Conservation (phyloP, 1,140 invertebrate genomes). For the Idris sp. region DNA sequence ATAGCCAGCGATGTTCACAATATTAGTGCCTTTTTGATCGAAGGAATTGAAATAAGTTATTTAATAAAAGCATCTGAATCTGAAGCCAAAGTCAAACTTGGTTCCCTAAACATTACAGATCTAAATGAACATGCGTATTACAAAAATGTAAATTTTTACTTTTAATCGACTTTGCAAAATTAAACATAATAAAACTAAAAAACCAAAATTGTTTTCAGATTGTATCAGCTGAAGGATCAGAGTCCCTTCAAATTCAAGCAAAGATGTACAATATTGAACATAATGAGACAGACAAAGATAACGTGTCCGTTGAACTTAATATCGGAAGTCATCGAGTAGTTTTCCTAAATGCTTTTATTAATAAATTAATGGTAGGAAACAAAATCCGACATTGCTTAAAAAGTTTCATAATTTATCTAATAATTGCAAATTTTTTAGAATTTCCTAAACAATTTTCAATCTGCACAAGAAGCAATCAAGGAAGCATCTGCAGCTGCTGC, state of each 20-base stretch:
- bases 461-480: slow-evolving; percentile 88
- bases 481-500: slow-evolving; percentile 93
- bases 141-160: slow-evolving; percentile 86
- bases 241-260: slow-evolving; percentile 85
- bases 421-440: too few relatives aligned
- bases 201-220: too few relatives aligned
- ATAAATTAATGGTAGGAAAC: slow-evolving; percentile 87
- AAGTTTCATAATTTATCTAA: too few relatives aligned
- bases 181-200: slow-evolving; percentile 9
- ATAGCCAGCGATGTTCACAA: slow-evolving; percentile 80
- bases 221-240: slow-evolving; percentile 85
- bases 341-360: slow-evolving; percentile 89
- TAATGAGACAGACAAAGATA: slow-evolving; percentile 81
- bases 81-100: slow-evolving; percentile 84
- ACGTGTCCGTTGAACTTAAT: slow-evolving; percentile 88
- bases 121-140: slow-evolving; percentile 84
- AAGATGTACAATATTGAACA: slow-evolving; percentile 84
- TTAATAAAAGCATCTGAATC: slow-evolving; percentile 86
- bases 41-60: slow-evolving; percentile 83
- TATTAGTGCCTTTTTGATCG: slow-evolving; percentile 81
- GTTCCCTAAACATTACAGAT: slow-evolving; percentile 86
- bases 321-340: slow-evolving; percentile 87
- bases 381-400: too few relatives aligned
- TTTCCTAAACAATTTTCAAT: slow-evolving; percentile 93
- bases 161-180: too few relatives aligned